Evolutionary conservation across 2,797 vertebrate genomes (phyloP).

Genomic region (Syndactyla subalaris): DNA sequence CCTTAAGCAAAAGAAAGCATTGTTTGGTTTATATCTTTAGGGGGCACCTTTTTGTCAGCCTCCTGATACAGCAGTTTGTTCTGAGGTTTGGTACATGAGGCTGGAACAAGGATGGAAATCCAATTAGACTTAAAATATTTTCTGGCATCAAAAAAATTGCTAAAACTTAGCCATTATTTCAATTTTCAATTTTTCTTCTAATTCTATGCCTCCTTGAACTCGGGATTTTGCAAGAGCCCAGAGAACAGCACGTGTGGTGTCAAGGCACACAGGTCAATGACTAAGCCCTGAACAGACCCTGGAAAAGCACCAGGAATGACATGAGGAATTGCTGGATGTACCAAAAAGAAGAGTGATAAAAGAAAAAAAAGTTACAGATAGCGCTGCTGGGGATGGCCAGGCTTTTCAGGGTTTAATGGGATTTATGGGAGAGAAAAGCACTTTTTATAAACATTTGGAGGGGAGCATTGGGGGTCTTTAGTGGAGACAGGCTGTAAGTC

Average conservation of each 20-base stretch:
- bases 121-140: background rate
- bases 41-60: background rate
- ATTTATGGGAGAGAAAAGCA: background rate
- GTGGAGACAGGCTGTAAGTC: background rate
- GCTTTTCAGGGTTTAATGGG: background rate
- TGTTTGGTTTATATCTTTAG: background rate
- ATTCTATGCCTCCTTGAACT: background rate
- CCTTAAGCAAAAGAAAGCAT: background rate
- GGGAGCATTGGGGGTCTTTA: background rate
- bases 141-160: background rate
- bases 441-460: background rate
- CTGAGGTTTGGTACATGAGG: background rate
- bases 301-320: background rate
- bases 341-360: background rate
- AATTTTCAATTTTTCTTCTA: background rate
- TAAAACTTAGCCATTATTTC: background rate
- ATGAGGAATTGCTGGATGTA: background rate
- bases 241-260: background rate
- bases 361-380: background rate
- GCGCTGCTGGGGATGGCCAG: background rate
- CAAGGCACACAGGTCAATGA: background rate
- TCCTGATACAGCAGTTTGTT: background rate
- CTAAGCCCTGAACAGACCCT: background rate
- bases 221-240: background rate
- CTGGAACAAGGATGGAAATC: background rate